Percentiles rank a stretch among this genome's conserved stretches.
These are phyloP conservation scores for Prionailurus viverrinus DNA, from an alignment of 2,113 vertebrate genomes.

Conservation along the genomic window DNA sequence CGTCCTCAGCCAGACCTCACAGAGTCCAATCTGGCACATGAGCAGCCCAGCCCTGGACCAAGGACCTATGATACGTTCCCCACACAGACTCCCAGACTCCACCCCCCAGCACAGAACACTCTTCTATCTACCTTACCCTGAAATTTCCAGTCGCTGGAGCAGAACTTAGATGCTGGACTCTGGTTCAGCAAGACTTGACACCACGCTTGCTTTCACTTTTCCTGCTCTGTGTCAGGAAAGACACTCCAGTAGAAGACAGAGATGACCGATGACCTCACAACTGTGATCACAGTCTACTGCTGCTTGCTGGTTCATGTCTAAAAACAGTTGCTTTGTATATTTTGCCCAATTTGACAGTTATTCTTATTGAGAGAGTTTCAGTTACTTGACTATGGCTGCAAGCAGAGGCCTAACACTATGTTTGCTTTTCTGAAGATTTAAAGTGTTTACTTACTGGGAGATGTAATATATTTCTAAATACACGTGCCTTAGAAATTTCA, in stretches of 20 bases:
- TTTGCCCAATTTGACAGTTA: slow-evolving; percentile 9
- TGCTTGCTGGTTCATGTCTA: not conserved
- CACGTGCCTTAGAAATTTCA: not conserved
- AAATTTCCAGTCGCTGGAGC: not conserved
- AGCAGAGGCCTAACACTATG: slow-evolving; percentile 27
- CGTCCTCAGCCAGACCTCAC: not conserved
- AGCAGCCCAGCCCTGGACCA: not conserved
- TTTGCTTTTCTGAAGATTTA: slow-evolving; percentile 41
- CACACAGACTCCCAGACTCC: not conserved
- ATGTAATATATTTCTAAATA: slow-evolving; percentile 15
- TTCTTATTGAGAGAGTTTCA: slow-evolving; percentile 9
- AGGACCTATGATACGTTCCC: fast-evolving
- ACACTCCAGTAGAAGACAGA: not conserved
- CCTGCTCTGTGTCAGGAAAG: not conserved
- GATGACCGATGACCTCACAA: not conserved
- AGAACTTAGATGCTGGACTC: not conserved
- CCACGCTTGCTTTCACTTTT: not conserved
- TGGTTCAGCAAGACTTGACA: not conserved
- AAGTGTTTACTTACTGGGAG: slow-evolving; percentile 12
- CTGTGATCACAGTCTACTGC: not conserved
- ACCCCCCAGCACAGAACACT: not conserved
- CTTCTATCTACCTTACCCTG: not conserved
- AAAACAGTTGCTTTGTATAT: not conserved
- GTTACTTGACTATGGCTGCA: not conserved
- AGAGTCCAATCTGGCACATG: fast-evolving